Conservation (phyloP, 2,888 invertebrate species). For the Smittia aterrima region DNA sequence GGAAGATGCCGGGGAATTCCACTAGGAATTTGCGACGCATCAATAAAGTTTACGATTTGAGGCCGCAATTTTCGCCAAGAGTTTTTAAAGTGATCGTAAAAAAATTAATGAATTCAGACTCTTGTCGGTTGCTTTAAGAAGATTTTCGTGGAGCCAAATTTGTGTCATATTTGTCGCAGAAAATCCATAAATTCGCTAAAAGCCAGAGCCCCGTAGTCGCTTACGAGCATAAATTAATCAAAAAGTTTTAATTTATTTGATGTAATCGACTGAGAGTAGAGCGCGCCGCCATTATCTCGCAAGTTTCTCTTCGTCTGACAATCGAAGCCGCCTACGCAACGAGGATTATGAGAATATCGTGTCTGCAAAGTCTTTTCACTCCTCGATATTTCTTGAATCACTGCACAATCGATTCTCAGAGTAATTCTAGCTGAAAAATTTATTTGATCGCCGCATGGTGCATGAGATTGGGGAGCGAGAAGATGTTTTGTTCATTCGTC, state of each 20-base stretch:
- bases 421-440: slow-evolving; percentile 1
- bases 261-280: neutral
- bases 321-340: neutral
- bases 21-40: too few species aligned
- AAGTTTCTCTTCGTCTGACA: neutral
- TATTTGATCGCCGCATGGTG: slow-evolving; percentile 28
- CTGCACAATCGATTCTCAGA: neutral
- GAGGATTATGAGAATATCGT: neutral
- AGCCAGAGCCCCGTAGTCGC: neutral
- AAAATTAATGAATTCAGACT: too few species aligned
- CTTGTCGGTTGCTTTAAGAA: too few species aligned
- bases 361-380: neutral
- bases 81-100: too few species aligned
- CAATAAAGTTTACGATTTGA: too few species aligned
- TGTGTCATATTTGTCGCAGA: neutral
- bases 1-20: too few species aligned
- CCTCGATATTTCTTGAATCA: neutral
- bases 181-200: neutral
- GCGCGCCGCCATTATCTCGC: too few species aligned
- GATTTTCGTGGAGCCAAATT: neutral
- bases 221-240: slow-evolving; percentile 17
- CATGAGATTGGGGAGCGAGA: neutral
- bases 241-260: slow-evolving; percentile 2
- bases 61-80: too few species aligned
- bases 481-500: neutral